Evolutionary conservation across 1,140 invertebrate species (phyloP), one percentile per base, ranked within the genome.

Genomic region (Mamestra configurata): DNA sequence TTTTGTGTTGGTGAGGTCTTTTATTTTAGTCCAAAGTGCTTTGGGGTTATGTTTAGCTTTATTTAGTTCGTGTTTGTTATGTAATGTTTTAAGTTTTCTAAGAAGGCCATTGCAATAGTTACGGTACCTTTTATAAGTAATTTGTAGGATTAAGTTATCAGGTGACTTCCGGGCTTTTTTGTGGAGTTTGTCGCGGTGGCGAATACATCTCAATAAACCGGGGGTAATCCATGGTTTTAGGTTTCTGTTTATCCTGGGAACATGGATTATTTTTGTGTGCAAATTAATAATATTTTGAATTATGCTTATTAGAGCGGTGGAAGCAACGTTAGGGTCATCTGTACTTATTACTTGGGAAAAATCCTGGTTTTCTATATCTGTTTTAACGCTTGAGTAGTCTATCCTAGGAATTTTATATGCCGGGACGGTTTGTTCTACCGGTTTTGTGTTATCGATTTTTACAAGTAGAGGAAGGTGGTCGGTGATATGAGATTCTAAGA

Each of bases 11-110:
- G 61, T 64, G 1, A 64, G 20, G 0, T 64, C 35, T 64, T 64
- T 64, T 20, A 64, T 64, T 64, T 40, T 64, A 20, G 40, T 64
- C 61, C 61, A 64, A 0, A 64, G 35, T 0, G 18, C 10, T 40
- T 40, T 64, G 6, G 61, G 31, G 27, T 20, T 40, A 18, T 11
- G 15, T 40, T 40, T 64, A 11, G 61, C 35, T 22, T 64, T 64
- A 10, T 40, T n/a, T 1, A 64, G 13, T 40, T 64, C 61, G 5
- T 6, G 1, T 40, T 40, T 40, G 1, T 64, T 35, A 22, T 64
- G 4, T 15, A 7, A n/a, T 10, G 1, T 20, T 40, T 64, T 64
- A 20, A 64, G 61, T 27, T 64, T 64, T 5, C 8, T 40, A 0
- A 64, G 35, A 7, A 64, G 61, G 4, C 0, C 0, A 5, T 20